phyloP scores from a whole-genome alignment of 2,888 invertebrate species.

The Melipona beecheii region DNA sequence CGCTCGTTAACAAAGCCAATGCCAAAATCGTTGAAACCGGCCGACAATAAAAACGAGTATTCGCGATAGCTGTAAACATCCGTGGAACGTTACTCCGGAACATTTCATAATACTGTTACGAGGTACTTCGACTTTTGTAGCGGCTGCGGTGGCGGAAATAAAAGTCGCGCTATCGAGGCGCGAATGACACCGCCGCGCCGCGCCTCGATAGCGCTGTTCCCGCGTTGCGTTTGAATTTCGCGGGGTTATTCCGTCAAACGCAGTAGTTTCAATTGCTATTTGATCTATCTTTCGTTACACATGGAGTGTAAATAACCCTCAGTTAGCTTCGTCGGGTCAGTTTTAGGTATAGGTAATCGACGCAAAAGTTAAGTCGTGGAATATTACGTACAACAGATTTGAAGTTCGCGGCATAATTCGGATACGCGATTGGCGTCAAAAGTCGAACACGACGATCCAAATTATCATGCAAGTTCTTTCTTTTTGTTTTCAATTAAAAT shows the following conservation, averaged over 20 bases:
- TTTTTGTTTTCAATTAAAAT: too few relatives aligned
- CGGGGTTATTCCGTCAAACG: background rate
- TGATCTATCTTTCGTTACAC: background rate
- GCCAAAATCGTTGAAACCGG: slow-evolving; percentile 71
- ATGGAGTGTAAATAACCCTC: background rate
- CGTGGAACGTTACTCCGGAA: slow-evolving; percentile 70
- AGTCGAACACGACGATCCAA: background rate
- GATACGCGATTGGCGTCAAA: too few relatives aligned
- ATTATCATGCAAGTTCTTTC: background rate
- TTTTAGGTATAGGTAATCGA: too few relatives aligned
- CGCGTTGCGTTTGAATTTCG: slow-evolving; percentile 13
- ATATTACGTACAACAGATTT: background rate
- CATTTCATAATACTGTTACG: slow-evolving; percentile 75
- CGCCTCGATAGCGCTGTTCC: slow-evolving; percentile 31
- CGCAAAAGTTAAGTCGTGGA: background rate
- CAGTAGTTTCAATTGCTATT: background rate
- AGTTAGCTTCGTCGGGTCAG: too few relatives aligned
- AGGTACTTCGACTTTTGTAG: slow-evolving; percentile 72
- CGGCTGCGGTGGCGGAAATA: slow-evolving; percentile 63
- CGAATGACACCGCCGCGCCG: slow-evolving; percentile 59
- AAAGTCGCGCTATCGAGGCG: slow-evolving; percentile 64
- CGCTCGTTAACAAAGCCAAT: slow-evolving; percentile 69
- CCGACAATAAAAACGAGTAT: slow-evolving; percentile 71
- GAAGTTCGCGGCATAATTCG: too few relatives aligned
- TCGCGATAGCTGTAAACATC: slow-evolving; percentile 71